These are phyloP conservation scores for Ichneumon xanthorius DNA, from an alignment of 2,888 invertebrate species.

Conservation along the genomic window DNA sequence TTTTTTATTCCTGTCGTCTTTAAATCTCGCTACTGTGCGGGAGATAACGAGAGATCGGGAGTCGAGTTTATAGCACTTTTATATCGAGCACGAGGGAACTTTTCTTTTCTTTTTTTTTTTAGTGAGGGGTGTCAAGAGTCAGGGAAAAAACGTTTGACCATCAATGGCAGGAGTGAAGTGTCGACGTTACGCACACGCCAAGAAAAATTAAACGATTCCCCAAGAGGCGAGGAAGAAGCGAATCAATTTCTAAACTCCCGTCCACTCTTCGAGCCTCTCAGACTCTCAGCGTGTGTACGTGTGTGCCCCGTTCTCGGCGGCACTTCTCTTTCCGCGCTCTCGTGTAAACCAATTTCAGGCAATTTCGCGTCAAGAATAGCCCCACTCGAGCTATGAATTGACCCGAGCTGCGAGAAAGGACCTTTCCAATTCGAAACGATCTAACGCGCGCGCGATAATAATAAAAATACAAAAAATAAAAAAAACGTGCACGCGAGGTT, in stretches of 20 bases:
- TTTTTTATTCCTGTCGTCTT: conserved; percentile 44
- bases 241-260: conserved; percentile 81
- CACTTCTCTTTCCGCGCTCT: conserved; percentile 73
- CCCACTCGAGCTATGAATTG: conserved; percentile 82
- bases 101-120: conserved; percentile 20
- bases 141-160: conserved; percentile 59
- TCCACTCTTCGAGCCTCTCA: conserved; percentile 55
- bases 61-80: conserved; percentile 54
- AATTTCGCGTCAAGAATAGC: conserved; percentile 85
- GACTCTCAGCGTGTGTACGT: conserved; percentile 16
- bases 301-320: conserved; percentile 40
- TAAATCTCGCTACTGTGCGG: conserved; percentile 58
- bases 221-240: conserved; percentile 74
- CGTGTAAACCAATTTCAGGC: conserved; percentile 85
- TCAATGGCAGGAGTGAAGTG: conserved; percentile 42
- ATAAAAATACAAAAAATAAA: conserved; percentile 26
- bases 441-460: conserved; percentile 69
- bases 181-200: conserved; percentile 56
- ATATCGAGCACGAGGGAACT: conserved; percentile 41
- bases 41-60: conserved; percentile 61
- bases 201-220: conserved; percentile 77
- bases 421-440: conserved; percentile 83
- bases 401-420: conserved; percentile 77
- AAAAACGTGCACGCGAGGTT: conserved; percentile 23
- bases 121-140: conserved; percentile 33